phyloP scores from a whole-genome alignment of 2,888 invertebrate genomes.

The Azorinus chamasolen region DNA sequence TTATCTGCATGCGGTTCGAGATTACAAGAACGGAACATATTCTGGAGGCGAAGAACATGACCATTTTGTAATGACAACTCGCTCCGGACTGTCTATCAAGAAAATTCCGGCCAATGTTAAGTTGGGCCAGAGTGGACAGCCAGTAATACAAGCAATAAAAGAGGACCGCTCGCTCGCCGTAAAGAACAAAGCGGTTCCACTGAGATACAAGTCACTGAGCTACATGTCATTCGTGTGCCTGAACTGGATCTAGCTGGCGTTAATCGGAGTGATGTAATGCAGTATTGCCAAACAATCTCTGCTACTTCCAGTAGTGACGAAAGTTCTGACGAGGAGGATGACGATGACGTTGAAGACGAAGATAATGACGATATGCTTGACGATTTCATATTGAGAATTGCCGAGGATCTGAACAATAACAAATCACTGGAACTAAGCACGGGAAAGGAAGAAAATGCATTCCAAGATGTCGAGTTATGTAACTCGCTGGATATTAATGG shows the following conservation, averaged over 20 bases:
- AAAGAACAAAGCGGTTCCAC: slow-evolving; percentile 15
- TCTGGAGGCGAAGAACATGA: no score
- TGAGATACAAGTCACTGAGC: slow-evolving; percentile 69
- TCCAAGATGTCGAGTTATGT: not conserved
- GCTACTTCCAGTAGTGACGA: slow-evolving; percentile 24
- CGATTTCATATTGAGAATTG: slow-evolving; percentile 30
- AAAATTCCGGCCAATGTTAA: slow-evolving; percentile 69
- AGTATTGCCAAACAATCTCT: slow-evolving; percentile 35
- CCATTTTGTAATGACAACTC: slow-evolving; percentile 78
- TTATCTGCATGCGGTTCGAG: no score
- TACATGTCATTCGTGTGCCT: slow-evolving; percentile 77
- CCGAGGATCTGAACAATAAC: slow-evolving; percentile 49
- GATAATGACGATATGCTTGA: slow-evolving; percentile 21
- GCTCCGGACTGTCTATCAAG: slow-evolving; percentile 78
- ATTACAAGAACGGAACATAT: no score
- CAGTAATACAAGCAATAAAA: slow-evolving; percentile 10
- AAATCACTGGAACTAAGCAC: slow-evolving; percentile 2
- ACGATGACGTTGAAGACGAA: slow-evolving; percentile 32
- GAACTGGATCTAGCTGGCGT: slow-evolving; percentile 68
- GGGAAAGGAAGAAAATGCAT: not conserved
- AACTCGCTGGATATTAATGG: no score
- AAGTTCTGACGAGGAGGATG: slow-evolving; percentile 21
- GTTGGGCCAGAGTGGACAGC: slow-evolving; percentile 40
- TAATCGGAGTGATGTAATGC: slow-evolving; percentile 56
- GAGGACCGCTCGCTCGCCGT: slow-evolving; percentile 17